These are phyloP conservation scores for Lycorma delicatula DNA, from an alignment of 1,140 invertebrate genomes.

Conservation along the genomic window DNA sequence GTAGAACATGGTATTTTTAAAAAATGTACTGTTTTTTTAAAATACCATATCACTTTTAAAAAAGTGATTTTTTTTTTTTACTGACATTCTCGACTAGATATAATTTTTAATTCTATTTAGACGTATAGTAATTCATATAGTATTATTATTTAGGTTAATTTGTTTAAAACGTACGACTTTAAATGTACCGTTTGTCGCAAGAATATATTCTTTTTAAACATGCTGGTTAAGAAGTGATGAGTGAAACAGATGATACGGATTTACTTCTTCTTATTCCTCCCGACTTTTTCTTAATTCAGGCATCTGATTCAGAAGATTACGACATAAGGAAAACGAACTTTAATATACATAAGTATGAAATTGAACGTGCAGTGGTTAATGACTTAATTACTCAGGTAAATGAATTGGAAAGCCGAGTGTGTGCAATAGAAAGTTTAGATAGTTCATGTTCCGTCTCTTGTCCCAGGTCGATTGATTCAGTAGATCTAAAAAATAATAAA, in stretches of 20 bases:
- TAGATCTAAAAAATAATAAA: no score
- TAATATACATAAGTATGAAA: neutral
- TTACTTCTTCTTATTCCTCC: slow-evolving; percentile 66
- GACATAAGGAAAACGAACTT: slow-evolving; percentile 6
- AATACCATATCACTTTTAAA: no score
- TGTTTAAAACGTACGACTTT: no score
- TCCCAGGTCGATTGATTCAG: slow-evolving; percentile 2
- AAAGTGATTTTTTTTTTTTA: no score
- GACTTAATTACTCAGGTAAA: slow-evolving; percentile 23
- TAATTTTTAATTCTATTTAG: no score
- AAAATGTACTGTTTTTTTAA: no score
- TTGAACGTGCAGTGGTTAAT: slow-evolving; percentile 17
- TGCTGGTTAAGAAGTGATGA: slow-evolving; percentile 48
- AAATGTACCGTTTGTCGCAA: no score
- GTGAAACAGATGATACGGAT: slow-evolving; percentile 75
- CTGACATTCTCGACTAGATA: no score
- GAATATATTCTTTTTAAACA: neutral
- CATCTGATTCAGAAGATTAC: slow-evolving; percentile 41
- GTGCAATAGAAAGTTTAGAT: slow-evolving; percentile 23
- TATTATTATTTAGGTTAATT: no score
- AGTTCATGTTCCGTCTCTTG: slow-evolving; percentile 10
- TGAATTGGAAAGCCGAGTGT: slow-evolving; percentile 24
- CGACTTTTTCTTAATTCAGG: slow-evolving; percentile 52
- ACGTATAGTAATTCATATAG: no score
- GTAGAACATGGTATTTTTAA: no score